Conservation (phyloP, 1,140 invertebrate species). For the Drosophila mauritiana region DNA sequence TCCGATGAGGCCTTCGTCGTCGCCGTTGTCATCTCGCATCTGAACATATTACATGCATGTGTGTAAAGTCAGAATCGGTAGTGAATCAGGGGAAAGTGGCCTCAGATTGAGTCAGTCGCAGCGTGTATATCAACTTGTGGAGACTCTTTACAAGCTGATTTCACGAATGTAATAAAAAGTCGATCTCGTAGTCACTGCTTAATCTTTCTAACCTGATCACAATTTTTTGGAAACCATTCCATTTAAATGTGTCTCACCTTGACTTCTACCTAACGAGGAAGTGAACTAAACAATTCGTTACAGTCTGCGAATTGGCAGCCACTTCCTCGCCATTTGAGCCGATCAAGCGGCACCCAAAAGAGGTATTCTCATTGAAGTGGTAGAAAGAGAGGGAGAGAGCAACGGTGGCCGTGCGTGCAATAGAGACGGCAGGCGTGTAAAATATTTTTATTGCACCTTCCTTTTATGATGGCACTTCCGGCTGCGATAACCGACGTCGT, state of each 20-base stretch:
- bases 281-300: slow-evolving; percentile 23
- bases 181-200: no score
- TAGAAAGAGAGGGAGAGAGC: slow-evolving; percentile 1
- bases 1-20: slow-evolving; percentile 54
- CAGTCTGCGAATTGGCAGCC: slow-evolving; percentile 1
- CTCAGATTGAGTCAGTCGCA: slow-evolving; percentile 23
- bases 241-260: background rate
- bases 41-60: slow-evolving; percentile 13
- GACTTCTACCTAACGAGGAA: background rate
- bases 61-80: slow-evolving; percentile 22
- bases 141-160: background rate
- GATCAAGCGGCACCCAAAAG: slow-evolving; percentile 48
- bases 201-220: background rate
- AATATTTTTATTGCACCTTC: slow-evolving; percentile 84
- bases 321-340: slow-evolving; percentile 37
- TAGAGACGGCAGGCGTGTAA: slow-evolving; percentile 61
- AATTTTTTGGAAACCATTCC: background rate
- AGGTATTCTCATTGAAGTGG: slow-evolving; percentile 24
- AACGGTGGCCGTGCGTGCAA: slow-evolving; percentile 3
- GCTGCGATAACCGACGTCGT: slow-evolving; percentile 66
- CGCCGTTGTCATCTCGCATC: slow-evolving; percentile 29
- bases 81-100: slow-evolving; percentile 25
- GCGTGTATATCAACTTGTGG: background rate
- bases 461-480: slow-evolving; percentile 83
- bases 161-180: no score